Evolutionary conservation across 2,888 invertebrate species (phyloP).

Genomic region (Euplexia lucipara): DNA sequence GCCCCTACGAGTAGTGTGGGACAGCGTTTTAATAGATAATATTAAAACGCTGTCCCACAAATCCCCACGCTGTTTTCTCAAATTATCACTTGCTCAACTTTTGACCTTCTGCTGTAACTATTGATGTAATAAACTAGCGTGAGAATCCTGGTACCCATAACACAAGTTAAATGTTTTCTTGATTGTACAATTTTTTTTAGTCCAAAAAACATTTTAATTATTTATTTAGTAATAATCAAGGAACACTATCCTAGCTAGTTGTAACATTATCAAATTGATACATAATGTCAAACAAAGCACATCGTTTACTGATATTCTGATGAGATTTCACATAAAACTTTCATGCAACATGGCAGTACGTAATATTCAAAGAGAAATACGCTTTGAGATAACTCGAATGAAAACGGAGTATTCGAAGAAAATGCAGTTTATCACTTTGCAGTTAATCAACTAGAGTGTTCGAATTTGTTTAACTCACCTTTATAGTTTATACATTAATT

Average conservation of each 20-base stretch:
- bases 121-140: too few relatives aligned
- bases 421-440: neutral
- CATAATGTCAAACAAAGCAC: neutral
- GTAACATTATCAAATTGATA: neutral
- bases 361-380: neutral
- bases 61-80: too few relatives aligned
- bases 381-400: neutral
- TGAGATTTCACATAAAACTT: neutral
- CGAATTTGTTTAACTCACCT: constrained; percentile 1
- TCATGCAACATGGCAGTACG: neutral
- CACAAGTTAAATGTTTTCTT: too few relatives aligned
- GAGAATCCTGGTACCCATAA: too few relatives aligned
- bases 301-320: too few relatives aligned
- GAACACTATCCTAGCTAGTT: neutral
- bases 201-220: too few relatives aligned
- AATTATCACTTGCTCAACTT: too few relatives aligned
- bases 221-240: neutral
- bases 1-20: too few relatives aligned
- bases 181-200: too few relatives aligned
- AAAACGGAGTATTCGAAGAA: neutral
- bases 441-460: constrained; percentile 16
- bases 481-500: constrained; percentile 19
- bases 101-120: too few relatives aligned
- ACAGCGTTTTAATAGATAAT: too few relatives aligned
- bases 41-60: too few relatives aligned